Evolutionary conservation across 2,888 invertebrate genomes (phyloP).

Genomic region (Eucriotettix oculatus): DNA sequence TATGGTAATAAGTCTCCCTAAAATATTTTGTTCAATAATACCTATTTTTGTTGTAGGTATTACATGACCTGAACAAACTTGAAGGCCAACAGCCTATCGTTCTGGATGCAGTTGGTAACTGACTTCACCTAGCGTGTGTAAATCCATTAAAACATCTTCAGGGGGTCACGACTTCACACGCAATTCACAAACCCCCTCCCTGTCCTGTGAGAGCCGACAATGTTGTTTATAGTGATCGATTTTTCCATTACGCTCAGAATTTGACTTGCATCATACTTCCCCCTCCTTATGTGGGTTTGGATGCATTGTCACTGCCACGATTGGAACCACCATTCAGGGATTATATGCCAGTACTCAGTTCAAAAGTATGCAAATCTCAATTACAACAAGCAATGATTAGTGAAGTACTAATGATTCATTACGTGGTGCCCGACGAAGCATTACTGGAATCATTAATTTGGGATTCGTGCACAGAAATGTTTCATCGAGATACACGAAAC

Average conservation of each 20-base stretch:
- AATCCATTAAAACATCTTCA: slow-evolving; percentile 1
- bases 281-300: not conserved
- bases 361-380: not conserved
- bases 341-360: slow-evolving; percentile 4
- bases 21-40: too few relatives aligned
- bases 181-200: slow-evolving; percentile 1
- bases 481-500: slow-evolving; percentile 2
- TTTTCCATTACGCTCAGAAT: slow-evolving; percentile 18
- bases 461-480: not conserved
- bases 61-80: slow-evolving; percentile 37
- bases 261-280: slow-evolving; percentile 3
- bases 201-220: slow-evolving; percentile 17
- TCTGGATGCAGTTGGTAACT: slow-evolving; percentile 21
- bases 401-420: too few relatives aligned
- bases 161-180: slow-evolving; percentile 6
- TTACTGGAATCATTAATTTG: too few relatives aligned
- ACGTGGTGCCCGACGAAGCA: too few relatives aligned
- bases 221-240: slow-evolving; percentile 34
- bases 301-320: slow-evolving; percentile 3
- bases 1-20: too few relatives aligned
- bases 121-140: slow-evolving; percentile 21
- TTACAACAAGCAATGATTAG: too few relatives aligned
- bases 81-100: slow-evolving; percentile 23
- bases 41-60: slow-evolving; percentile 23
- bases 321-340: not conserved